phyloP scores from a whole-genome alignment of 1,140 invertebrate genomes.

The Eriocheir sinensis region DNA sequence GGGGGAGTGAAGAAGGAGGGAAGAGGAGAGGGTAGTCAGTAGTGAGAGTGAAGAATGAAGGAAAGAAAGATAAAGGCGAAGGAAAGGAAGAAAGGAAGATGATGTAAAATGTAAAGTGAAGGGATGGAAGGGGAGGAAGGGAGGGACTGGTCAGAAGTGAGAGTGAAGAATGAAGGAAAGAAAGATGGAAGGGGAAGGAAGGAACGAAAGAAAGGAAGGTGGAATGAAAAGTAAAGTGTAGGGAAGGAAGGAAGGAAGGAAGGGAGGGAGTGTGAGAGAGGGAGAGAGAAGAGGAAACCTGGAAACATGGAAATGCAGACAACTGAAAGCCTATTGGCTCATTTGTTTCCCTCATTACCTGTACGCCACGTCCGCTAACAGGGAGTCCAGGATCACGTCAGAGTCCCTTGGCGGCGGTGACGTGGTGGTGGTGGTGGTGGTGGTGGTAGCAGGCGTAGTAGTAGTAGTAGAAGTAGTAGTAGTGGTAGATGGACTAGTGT shows the following conservation, averaged over 20 bases:
- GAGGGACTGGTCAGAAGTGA: too few species aligned
- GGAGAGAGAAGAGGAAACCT: neutral
- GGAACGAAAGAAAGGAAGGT: neutral
- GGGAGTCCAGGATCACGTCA: neutral
- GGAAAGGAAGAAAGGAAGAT: too few species aligned
- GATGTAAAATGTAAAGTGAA: too few species aligned
- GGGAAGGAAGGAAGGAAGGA: neutral
- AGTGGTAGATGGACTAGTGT: neutral
- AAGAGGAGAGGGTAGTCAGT: too few species aligned
- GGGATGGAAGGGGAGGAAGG: too few species aligned
- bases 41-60: neutral
- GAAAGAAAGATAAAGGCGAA: neutral
- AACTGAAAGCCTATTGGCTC: too few species aligned
- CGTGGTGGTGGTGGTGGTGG: constrained; percentile 28
- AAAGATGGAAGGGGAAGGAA: neutral
- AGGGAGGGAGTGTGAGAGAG: neutral
- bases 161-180: too few species aligned
- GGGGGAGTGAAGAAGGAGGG: too few species aligned
- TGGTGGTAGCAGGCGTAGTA: constrained; percentile 43
- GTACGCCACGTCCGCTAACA: constrained; percentile 46
- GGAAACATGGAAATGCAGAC: too few species aligned
- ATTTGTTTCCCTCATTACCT: neutral
- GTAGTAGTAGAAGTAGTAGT: neutral
- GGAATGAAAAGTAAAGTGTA: neutral
- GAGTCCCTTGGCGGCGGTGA: neutral